Evolutionary conservation across 2,797 vertebrate genomes (phyloP), one percentile per base, ranked within the genome.

Genomic region (Myotis myotis): DNA sequence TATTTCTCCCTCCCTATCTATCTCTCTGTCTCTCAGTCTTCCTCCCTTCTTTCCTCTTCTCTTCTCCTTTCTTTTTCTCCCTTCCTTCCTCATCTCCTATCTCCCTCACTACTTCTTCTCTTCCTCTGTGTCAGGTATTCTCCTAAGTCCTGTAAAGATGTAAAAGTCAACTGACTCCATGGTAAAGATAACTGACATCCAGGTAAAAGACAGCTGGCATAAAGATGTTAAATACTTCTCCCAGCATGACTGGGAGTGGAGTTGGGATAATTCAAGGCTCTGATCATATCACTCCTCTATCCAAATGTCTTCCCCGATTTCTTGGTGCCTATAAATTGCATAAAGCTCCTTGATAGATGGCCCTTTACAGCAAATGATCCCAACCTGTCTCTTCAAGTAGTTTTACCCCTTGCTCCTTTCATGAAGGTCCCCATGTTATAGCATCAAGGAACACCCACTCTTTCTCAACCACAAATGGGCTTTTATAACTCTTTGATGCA

Each of bases 81-180:
- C 8, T 41, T 20, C 30, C 15, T 17, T n/a, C 5, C 23, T 55
- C 53, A 36, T 94, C 78, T 71, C 6, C 60, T 70, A 47, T 36
- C 30, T 57, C 6, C 53, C 19, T 72, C 8, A 3, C 7, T 57
- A 23, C 33, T 74, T 49, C 7, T 55, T 64, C 25, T 10, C 87
- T 89, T n/a, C 9, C n/a, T 74, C 64, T 74, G 25, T 19, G 23
- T 47, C 41, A 70, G 7, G 16, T 8, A 23, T 23, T 47, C 6
- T 62, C 70, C 47, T 9, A 25, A 51, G 10, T 70, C 11, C 33
- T 91, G 17, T 30, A 74, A 86, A 87, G 25, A 75, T 25, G 7
- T 10, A 23, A 66, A 28, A 4, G 79, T 2, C 57, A n/a, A 51
- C 4, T 1, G 13, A 0, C 2, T 6, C 6, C 47, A 1, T 20